Evolutionary conservation across 2,797 vertebrate genomes (phyloP).

Genomic region (Aphelocoma californica): DNA sequence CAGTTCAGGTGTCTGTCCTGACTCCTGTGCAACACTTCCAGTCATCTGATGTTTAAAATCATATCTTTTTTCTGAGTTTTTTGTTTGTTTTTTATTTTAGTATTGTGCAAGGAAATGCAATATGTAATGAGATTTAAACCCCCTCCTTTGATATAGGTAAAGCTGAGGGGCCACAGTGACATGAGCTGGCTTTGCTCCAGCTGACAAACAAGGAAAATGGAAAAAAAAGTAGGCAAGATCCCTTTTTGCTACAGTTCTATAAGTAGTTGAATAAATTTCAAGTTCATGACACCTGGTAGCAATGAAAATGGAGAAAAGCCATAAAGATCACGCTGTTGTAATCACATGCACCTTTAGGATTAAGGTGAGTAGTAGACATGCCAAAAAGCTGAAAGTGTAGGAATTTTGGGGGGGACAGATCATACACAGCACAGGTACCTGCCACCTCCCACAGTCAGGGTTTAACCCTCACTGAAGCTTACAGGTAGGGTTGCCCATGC

Average conservation of each 20-base stretch:
- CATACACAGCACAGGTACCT: not conserved
- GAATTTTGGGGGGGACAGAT: not conserved
- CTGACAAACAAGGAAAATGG: not conserved
- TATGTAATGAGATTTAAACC: not conserved
- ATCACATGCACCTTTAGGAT: not conserved
- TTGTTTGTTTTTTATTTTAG: not conserved
- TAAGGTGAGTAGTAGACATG: not conserved
- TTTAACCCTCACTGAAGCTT: not conserved
- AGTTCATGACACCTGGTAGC: not conserved
- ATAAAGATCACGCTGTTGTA: not conserved
- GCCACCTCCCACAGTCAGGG: not conserved
- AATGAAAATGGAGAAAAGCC: constrained; percentile 12
- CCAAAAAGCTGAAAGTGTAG: not conserved
- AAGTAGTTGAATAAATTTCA: constrained; percentile 19
- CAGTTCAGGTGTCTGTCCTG: not conserved
- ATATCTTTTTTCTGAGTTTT: not conserved
- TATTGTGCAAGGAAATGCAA: not conserved
- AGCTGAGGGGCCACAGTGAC: not conserved
- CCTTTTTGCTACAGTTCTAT: not conserved
- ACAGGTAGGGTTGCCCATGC: not conserved
- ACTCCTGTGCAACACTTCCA: not conserved
- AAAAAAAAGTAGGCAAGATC: not conserved
- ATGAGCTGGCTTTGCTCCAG: not conserved
- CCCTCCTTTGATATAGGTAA: not conserved
- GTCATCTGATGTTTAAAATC: not conserved